Percentiles rank a stretch among this genome's conserved stretches.
Evolutionary conservation across 2,113 vertebrate species (phyloP).

Genomic region (Crotophaga sulcirostris): DNA sequence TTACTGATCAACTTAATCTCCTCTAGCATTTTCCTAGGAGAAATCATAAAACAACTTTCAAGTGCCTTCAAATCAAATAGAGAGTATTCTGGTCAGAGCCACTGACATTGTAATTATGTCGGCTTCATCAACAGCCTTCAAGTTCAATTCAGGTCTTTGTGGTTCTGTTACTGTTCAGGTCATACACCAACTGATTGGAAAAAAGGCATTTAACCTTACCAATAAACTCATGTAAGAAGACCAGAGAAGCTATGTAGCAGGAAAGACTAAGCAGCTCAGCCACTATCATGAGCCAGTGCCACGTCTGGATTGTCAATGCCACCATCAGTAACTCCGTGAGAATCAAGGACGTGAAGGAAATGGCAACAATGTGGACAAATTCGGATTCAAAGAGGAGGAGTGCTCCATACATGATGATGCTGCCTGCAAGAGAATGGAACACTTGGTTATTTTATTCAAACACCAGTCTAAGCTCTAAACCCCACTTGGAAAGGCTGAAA

Average conservation of each 20-base stretch:
- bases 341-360: constrained; percentile 96
- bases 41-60: neutral
- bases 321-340: constrained; percentile 98
- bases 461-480: neutral
- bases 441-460: neutral
- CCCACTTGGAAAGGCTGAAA: constrained; percentile 36
- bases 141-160: neutral
- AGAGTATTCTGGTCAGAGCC: neutral
- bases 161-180: neutral
- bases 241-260: constrained; percentile 94
- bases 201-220: constrained; percentile 76
- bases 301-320: constrained; percentile 93
- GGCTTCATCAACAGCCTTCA: neutral
- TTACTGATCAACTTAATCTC: neutral
- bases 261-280: constrained; percentile 93
- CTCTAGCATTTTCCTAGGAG: neutral
- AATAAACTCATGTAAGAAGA: constrained; percentile 95
- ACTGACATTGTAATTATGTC: neutral
- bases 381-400: constrained; percentile 96
- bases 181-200: neutral
- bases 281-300: constrained; percentile 99
- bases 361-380: constrained; percentile 97
- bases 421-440: constrained; percentile 77
- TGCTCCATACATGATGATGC: constrained; percentile 98
- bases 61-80: neutral